Conservation (phyloP, 2,113 vertebrate genomes). For the Lontra canadensis region DNA sequence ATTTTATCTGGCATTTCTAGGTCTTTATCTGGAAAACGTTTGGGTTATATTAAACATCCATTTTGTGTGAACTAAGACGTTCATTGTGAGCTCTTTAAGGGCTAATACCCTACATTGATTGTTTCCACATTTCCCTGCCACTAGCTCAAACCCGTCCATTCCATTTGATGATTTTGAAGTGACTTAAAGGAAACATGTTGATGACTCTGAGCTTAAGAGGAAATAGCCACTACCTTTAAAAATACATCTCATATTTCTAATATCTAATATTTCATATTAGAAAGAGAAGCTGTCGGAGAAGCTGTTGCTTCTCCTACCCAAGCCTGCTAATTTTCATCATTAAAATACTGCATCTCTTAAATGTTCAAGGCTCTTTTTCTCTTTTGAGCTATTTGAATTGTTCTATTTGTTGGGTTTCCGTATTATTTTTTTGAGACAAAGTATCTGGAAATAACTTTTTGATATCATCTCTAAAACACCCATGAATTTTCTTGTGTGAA, state of each 20-base stretch:
- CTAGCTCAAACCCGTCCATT: neutral
- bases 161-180: neutral
- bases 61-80: neutral
- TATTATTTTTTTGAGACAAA: neutral
- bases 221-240: neutral
- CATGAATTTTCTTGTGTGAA: neutral
- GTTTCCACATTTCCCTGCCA: neutral
- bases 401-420: neutral
- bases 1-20: neutral
- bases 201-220: neutral
- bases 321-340: neutral
- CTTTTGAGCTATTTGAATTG: neutral
- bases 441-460: neutral
- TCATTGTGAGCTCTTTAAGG: neutral
- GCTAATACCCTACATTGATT: neutral
- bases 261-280: no score
- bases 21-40: constrained; percentile 29
- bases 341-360: neutral
- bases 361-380: neutral
- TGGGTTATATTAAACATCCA: neutral
- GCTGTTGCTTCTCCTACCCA: neutral
- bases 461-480: neutral
- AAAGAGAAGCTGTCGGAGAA: no score
- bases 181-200: constrained; percentile 8
- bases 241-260: neutral